These are phyloP conservation scores for Drosophila serrata DNA, from an alignment of 1,140 invertebrate species.

Conservation along the genomic window DNA sequence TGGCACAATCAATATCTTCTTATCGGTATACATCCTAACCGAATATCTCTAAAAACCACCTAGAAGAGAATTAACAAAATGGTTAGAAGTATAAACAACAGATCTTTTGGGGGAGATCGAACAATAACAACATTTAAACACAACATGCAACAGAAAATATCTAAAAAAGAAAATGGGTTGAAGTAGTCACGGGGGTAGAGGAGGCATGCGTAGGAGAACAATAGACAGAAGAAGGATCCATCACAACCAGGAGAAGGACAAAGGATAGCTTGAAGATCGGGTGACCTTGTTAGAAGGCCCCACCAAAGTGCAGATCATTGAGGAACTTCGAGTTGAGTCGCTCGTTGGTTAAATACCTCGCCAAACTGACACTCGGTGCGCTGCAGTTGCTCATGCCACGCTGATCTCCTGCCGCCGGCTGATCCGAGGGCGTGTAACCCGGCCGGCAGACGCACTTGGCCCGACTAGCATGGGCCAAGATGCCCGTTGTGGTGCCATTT, in stretches of 20 bases:
- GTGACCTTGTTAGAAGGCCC: slow-evolving; percentile 8
- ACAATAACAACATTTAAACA: background rate
- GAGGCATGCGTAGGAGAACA: slow-evolving; percentile 34
- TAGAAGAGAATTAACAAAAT: slow-evolving; percentile 67
- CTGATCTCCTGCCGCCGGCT: slow-evolving; percentile 8
- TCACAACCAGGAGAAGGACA: slow-evolving; percentile 20
- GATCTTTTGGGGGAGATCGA: slow-evolving; percentile 12
- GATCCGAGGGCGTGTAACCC: slow-evolving; percentile 86
- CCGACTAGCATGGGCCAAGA: slow-evolving; percentile 62
- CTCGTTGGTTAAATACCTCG: slow-evolving; percentile 87
- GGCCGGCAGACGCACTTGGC: slow-evolving; percentile 91
- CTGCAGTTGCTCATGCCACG: slow-evolving; percentile 81
- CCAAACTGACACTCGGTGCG: slow-evolving; percentile 86
- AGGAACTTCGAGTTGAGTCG: slow-evolving; percentile 76
- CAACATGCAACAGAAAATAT: slow-evolving; percentile 48
- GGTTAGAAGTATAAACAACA: slow-evolving; percentile 56
- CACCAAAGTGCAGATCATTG: slow-evolving; percentile 52
- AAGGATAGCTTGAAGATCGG: slow-evolving; percentile 44
- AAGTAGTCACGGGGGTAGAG: background rate
- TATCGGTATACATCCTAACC: slow-evolving; percentile 58
- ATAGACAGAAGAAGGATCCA: background rate
- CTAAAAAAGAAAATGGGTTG: slow-evolving; percentile 1
- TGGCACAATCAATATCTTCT: slow-evolving; percentile 76
- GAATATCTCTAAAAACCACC: slow-evolving; percentile 85
- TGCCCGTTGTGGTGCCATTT: slow-evolving; percentile 41